Evolutionary conservation across 1,140 invertebrate genomes (phyloP), one percentile per base, ranked within the genome.

Genomic region (Acromyrmex heyeri): DNA sequence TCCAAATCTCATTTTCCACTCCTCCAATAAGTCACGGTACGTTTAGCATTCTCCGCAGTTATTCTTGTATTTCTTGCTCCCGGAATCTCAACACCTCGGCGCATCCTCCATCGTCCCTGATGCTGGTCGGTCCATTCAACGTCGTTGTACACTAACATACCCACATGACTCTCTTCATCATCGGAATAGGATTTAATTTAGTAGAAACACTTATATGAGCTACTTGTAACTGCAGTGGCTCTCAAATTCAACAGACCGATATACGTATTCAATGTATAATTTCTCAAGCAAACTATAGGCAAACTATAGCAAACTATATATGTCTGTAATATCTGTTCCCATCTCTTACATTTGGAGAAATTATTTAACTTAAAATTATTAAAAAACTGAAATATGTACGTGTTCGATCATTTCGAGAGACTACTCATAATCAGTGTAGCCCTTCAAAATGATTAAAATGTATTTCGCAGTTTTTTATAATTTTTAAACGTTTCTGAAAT

Each of bases 1-100:
- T 75, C 73, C 83, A 86, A 88, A 86, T 91, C 85, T 91, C 87
- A 91, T 87, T 91, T 88, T 87, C 86, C 79, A 77, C 86, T 90
- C 86, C 67, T 79, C 83, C 90, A 90, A 92, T 92, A 91, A 92
- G 91, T 92, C 91, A 92, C 87, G 90, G 88, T 91, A 86, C 91
- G 81, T 92, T 91, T 90, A 92, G 83, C 90, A 85, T 90, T 91
- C 91, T 86, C 86, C 78, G 88, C 86, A 88, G 88, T 91, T 91
- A 90, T 89, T 90, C 86, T 90, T 89, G 70, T 91, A 90, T 90
- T 91, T 87, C 86, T 87, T 88, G 78, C 86, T 65, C 70, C 70
- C 73, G 77, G 77, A 86, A 90, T 86, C 75, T 87, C 87, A 88
- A 88, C 87, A 90, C 85, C 85, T 88, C 75, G 59, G 81, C 86